Evolutionary conservation across 2,888 invertebrate genomes (phyloP).

Genomic region (Diplolepis rosae): DNA sequence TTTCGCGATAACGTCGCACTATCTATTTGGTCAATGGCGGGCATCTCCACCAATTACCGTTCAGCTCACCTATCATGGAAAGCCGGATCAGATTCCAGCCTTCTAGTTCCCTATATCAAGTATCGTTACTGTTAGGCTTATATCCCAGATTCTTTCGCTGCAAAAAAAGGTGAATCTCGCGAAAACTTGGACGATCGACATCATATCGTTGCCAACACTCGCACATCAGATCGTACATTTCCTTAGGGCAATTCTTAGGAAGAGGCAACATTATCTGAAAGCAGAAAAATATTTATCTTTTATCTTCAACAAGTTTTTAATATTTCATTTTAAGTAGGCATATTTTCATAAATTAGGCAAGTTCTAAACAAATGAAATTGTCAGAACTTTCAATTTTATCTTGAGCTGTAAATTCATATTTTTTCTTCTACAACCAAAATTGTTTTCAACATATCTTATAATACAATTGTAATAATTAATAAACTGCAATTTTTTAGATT

Average conservation of each 20-base stretch:
- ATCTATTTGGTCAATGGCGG: conserved; percentile 60
- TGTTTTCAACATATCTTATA: no score
- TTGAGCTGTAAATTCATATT: no score
- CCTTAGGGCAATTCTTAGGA: conserved; percentile 87
- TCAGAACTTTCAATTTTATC: no score
- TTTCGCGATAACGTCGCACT: conserved; percentile 40
- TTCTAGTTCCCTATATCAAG: conserved; percentile 71
- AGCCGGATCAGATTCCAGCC: conserved; percentile 70
- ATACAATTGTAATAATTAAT: no score
- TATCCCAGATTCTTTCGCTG: conserved; percentile 84
- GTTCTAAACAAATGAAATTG: no score
- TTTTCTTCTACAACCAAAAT: no score
- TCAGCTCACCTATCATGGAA: conserved; percentile 71
- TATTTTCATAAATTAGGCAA: no score
- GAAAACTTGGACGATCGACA: conserved; percentile 84
- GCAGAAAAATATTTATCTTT: conserved; percentile 4
- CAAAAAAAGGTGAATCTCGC: conserved; percentile 89
- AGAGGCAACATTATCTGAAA: conserved; percentile 76
- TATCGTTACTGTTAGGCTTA: conserved; percentile 66
- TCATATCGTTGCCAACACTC: conserved; percentile 91
- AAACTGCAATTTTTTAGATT: no score
- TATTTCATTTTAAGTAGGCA: no score
- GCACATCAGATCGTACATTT: conserved; percentile 89
- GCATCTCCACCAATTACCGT: conserved; percentile 70
- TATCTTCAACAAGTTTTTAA: not conserved